Conservation (phyloP, 2,888 invertebrate species). For the Pecten maximus region DNA sequence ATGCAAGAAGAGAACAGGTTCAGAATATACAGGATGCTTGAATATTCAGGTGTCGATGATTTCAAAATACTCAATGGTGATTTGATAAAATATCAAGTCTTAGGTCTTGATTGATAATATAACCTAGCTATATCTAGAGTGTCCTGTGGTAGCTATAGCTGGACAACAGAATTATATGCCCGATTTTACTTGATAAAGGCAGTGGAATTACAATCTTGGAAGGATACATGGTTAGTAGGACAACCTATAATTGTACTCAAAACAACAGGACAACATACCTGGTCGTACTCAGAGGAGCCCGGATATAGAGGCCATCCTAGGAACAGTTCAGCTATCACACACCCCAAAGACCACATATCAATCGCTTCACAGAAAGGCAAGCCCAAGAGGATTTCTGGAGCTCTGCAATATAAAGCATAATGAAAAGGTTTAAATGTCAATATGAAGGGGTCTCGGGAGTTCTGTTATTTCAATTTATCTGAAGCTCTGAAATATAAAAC, state of each 20-base stretch:
- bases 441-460: background rate
- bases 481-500: background rate
- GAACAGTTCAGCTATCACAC: conserved; percentile 99
- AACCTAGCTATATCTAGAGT: too few species aligned
- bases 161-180: too few species aligned
- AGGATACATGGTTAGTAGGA: background rate
- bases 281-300: conserved; percentile 98
- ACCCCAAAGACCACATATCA: conserved; percentile 99
- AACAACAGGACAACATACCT: conserved; percentile 78
- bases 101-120: too few species aligned
- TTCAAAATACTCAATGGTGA: too few species aligned
- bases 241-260: background rate
- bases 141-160: too few species aligned
- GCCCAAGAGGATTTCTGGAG: conserved; percentile 84
- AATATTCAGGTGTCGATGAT: too few species aligned
- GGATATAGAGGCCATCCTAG: conserved; percentile 99
- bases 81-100: too few species aligned
- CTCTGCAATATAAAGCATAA: conserved; percentile 82
- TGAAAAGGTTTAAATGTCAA: background rate
- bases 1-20: too few species aligned
- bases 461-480: background rate
- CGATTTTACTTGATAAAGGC: too few species aligned
- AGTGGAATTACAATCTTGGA: too few species aligned
- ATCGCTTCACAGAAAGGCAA: conserved; percentile 99
- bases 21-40: too few species aligned